phyloP scores from a whole-genome alignment of 2,113 vertebrate species.

The Etheostoma cragini region DNA sequence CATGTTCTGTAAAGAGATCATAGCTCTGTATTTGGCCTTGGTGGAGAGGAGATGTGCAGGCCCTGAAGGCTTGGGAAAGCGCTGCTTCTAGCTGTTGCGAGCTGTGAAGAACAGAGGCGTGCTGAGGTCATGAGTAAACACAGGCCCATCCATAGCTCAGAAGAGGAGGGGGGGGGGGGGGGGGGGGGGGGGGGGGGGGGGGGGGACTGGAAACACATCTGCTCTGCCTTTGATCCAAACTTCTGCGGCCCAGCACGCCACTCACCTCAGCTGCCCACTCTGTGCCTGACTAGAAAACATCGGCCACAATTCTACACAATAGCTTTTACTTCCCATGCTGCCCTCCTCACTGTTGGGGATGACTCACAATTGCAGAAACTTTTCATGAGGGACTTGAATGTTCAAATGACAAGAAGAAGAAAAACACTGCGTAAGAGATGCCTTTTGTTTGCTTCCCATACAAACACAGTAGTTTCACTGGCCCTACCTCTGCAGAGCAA shows the following conservation, averaged over 20 bases:
- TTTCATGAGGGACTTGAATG: slow-evolving; percentile 49
- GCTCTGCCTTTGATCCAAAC: slow-evolving; percentile 84
- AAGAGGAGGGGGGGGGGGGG: slow-evolving; percentile 59
- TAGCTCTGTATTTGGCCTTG: slow-evolving; percentile 28
- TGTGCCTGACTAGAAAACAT: slow-evolving; percentile 81
- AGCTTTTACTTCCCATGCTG: slow-evolving; percentile 73
- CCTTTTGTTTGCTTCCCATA: slow-evolving; percentile 47
- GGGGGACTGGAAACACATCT: slow-evolving; percentile 84
- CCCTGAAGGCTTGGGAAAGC: slow-evolving; percentile 69
- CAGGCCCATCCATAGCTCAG: slow-evolving; percentile 68
- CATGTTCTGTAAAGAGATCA: slow-evolving; percentile 17
- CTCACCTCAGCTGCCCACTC: slow-evolving; percentile 83
- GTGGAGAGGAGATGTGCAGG: slow-evolving; percentile 45
- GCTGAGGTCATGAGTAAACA: slow-evolving; percentile 84
- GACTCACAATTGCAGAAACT: slow-evolving; percentile 55
- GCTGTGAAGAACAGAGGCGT: slow-evolving; percentile 74
- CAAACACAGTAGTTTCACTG: slow-evolving; percentile 23
- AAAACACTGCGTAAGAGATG: slow-evolving; percentile 24
- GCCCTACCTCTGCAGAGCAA: slow-evolving; percentile 15
- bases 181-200: slow-evolving; percentile 57
- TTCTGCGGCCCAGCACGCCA: slow-evolving; percentile 80
- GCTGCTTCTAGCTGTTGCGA: slow-evolving; percentile 69
- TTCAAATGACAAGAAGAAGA: slow-evolving; percentile 48
- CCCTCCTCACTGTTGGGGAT: slow-evolving; percentile 63
- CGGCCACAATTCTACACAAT: slow-evolving; percentile 67